phyloP scores from a whole-genome alignment of 2,113 vertebrate species.

The Aspiorhynchus laticeps region DNA sequence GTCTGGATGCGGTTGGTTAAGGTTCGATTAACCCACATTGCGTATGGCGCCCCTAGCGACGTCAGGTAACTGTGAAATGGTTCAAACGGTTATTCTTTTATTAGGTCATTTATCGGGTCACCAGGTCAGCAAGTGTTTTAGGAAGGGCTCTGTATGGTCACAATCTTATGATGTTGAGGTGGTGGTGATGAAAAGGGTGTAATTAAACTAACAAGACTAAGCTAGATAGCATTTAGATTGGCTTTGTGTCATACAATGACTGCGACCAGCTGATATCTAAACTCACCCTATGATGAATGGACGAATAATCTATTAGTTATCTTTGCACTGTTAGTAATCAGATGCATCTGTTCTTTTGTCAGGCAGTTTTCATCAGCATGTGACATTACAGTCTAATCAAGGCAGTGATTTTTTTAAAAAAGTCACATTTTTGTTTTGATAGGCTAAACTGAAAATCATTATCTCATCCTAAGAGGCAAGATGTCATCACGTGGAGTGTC shows the following conservation, averaged over 20 bases:
- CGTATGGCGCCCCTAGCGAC: neutral
- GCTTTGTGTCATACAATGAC: neutral
- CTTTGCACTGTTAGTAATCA: slow-evolving; percentile 8
- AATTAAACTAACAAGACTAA: neutral
- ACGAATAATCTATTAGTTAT: neutral
- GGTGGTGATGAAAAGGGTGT: neutral
- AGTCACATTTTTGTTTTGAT: neutral
- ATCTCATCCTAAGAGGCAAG: neutral
- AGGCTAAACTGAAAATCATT: neutral
- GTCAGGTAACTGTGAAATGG: no score
- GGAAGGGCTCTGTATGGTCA: neutral
- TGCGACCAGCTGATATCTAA: neutral
- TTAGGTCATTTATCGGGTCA: neutral
- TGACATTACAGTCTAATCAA: neutral
- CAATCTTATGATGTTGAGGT: neutral
- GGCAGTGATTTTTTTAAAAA: neutral
- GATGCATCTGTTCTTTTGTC: neutral
- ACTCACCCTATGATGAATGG: neutral
- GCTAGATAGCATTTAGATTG: neutral
- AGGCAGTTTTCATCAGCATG: neutral
- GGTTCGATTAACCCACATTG: neutral
- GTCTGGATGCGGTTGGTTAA: neutral
- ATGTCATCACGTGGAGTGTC: neutral
- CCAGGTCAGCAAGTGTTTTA: neutral
- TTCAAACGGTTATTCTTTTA: no score